Base-by-base conservation (phyloP, 2,888 invertebrate species). In the Yponomeuta evonymella region DNA sequence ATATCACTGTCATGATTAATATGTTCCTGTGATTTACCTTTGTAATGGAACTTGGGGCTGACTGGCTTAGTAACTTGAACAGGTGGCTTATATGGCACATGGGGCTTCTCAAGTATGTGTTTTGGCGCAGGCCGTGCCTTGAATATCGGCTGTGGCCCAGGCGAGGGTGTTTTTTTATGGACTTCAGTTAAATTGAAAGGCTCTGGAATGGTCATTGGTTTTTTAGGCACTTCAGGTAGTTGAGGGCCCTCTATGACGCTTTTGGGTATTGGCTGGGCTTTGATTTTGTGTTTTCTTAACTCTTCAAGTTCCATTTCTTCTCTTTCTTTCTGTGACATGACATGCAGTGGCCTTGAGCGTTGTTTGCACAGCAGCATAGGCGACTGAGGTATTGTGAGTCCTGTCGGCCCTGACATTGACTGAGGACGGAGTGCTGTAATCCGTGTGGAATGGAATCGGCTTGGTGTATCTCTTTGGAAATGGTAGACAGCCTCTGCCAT, bases 101-200 rank as follows among this genome's bases (percentile, higher is more conserved):
- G 82, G 33, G 93, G 88, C 72, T 89, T 87, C 71, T 90, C 89
- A 9, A 93, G 82, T 73, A 93, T 87, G 67, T 88, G 86, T 81
- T 93, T 93, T 1, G 95, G 95, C 2, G 94, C 92, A 1, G 95
- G 95, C 1, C 93, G 92, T 2, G 95, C 96, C 79, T 93, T 94
- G 72, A 95, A 95, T 36, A 83, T 83, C 33, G 75, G 79, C 15
- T 78, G 73, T 63, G 78, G 78, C 36, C 78, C 78, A 12, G 85
- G 79, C 9, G 83, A 80, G 23, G 75, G 79, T 1, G 78, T 12
- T 73, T 88, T 94, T 76, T 93, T 93, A 36, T 87, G 88, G 1
- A 90, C 80, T 84, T 94, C 90, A 8, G 95, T 94, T 58, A 95
- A 83, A n/a, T 94, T 93, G 75, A 95, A 95, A 29, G 95, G 95